Evolutionary conservation across 2,888 invertebrate genomes (phyloP).

Genomic region (Hypomecis punctinalis): DNA sequence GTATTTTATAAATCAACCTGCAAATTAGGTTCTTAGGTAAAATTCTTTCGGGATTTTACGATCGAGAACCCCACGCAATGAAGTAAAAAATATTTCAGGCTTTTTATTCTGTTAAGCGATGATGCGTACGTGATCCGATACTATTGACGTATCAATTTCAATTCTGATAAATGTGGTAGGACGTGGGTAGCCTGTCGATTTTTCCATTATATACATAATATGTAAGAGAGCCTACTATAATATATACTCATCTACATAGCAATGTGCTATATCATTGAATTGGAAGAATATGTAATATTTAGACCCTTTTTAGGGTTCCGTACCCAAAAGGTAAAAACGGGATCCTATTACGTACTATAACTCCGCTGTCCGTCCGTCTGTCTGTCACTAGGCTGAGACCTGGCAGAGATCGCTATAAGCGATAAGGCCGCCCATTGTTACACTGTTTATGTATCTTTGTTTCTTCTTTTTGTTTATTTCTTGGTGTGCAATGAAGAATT

Average conservation of each 20-base stretch:
- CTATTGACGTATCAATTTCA: constrained; percentile 56
- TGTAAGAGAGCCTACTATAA: not conserved
- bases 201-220: constrained; percentile 1
- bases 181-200: constrained; percentile 46
- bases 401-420: no score
- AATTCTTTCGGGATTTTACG: constrained; percentile 11
- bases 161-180: constrained; percentile 56
- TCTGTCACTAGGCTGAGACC: no score
- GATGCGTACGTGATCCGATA: constrained; percentile 45
- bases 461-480: no score
- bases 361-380: no score
- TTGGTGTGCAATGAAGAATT: no score
- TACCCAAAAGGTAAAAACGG: no score
- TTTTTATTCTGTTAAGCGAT: constrained; percentile 41
- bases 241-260: not conserved
- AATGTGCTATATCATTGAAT: no score
- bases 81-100: constrained; percentile 29
- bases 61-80: constrained; percentile 14
- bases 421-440: no score
- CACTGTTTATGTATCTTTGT: no score
- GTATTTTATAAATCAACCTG: constrained; percentile 6
- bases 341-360: no score
- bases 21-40: constrained; percentile 16
- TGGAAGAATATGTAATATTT: no score
- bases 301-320: no score